These are phyloP conservation scores for Vicugna pacos DNA, from an alignment of 2,113 vertebrate genomes.

Conservation along the genomic window DNA sequence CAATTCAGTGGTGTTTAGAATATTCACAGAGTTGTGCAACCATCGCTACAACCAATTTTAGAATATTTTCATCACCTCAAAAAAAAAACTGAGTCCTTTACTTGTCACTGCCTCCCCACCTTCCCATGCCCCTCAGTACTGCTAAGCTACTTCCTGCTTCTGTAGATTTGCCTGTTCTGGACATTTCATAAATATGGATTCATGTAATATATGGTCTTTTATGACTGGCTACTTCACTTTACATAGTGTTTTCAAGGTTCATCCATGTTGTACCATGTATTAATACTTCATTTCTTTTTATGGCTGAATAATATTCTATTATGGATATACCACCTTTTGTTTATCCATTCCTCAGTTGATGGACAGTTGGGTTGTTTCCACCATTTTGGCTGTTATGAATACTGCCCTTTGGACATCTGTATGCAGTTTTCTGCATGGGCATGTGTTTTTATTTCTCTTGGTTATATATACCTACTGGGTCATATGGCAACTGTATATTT, in stretches of 20 bases:
- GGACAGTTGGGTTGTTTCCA: background rate
- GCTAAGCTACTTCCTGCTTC: conserved; percentile 37
- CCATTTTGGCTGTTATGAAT: background rate
- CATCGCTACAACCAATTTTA: conserved; percentile 23
- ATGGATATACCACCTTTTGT: background rate
- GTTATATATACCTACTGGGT: background rate
- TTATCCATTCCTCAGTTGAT: background rate
- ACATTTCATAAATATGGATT: conserved; percentile 52
- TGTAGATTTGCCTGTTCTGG: conserved; percentile 43
- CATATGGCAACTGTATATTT: background rate
- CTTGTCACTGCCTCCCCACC: background rate
- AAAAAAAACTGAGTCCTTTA: conserved; percentile 19
- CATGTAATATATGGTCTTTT: conserved; percentile 22
- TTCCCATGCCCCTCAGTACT: background rate
- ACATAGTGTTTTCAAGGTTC: conserved; percentile 17
- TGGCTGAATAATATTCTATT: conserved; percentile 11
- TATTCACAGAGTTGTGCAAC: conserved; percentile 24
- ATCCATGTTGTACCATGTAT: background rate
- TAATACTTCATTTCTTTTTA: conserved; percentile 45
- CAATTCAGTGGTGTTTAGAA: background rate
- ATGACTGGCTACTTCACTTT: conserved; percentile 35
- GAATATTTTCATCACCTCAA: conserved; percentile 29
- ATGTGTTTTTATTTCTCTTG: conserved; percentile 34
- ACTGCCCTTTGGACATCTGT: background rate
- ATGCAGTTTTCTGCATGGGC: background rate